Percentiles rank a stretch among this genome's conserved stretches.
These are phyloP conservation scores for Automeris io DNA, from an alignment of 2,888 invertebrate genomes.

Conservation along the genomic window DNA sequence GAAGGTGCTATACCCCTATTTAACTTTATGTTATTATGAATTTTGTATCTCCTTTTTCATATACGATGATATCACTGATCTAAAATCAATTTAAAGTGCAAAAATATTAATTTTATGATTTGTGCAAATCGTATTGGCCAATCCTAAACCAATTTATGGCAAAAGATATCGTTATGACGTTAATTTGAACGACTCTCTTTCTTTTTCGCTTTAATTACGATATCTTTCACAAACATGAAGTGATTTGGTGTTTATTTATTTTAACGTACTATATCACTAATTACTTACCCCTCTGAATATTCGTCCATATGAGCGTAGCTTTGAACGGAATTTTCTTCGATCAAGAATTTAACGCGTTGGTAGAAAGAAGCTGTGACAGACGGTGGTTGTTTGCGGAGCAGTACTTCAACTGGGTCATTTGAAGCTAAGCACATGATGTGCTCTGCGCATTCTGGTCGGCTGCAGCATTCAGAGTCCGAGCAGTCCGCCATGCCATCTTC, in stretches of 20 bases:
- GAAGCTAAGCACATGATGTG: slow-evolving; percentile 97
- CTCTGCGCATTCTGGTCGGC: slow-evolving; percentile 89
- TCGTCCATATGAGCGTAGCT: slow-evolving; percentile 98
- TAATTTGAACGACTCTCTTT: slow-evolving; percentile 1
- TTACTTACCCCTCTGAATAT: slow-evolving; percentile 97
- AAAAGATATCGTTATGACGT: slow-evolving; percentile 50
- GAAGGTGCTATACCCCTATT: slow-evolving; percentile 65
- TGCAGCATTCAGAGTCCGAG: slow-evolving; percentile 99
- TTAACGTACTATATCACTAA: slow-evolving; percentile 16
- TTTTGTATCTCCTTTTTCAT: slow-evolving; percentile 53
- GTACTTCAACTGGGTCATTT: slow-evolving; percentile 97
- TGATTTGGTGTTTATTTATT: slow-evolving; percentile 60
- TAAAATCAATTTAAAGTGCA: slow-evolving; percentile 71
- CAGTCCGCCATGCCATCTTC: slow-evolving; percentile 99
- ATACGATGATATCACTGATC: slow-evolving; percentile 65
- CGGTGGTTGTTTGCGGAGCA: slow-evolving; percentile 96
- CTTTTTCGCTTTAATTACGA: slow-evolving; percentile 26
- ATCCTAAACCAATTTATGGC: slow-evolving; percentile 51
- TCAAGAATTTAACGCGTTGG: slow-evolving; percentile 97
- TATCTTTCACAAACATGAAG: slow-evolving; percentile 59
- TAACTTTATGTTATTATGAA: slow-evolving; percentile 53
- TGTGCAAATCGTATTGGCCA: slow-evolving; percentile 58
- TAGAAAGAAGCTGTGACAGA: slow-evolving; percentile 98
- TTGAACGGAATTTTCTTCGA: slow-evolving; percentile 99
- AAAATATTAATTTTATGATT: slow-evolving; percentile 58